A percentile compares a stretch with the other conserved stretches of the same genome.
Conservation (phyloP, 1,140 invertebrate species). For the Psilanteris sp. region DNA sequence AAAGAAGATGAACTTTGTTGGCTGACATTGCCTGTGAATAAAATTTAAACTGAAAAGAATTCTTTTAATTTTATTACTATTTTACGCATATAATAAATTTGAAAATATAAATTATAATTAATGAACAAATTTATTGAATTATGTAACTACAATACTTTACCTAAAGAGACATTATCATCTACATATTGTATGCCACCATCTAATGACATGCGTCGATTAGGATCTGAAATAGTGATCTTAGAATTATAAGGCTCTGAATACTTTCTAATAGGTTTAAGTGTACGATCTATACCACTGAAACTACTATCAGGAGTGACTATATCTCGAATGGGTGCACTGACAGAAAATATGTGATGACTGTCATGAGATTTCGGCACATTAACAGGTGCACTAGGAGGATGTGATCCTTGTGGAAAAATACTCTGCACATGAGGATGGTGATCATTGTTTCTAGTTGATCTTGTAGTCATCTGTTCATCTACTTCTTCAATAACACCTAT, state of each 20-base stretch:
- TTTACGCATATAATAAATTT: neutral
- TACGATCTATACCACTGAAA: neutral
- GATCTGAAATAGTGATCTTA: neutral
- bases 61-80: too few species aligned
- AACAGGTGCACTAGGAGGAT: constrained; percentile 73
- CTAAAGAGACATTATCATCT: constrained; percentile 29
- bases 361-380: constrained; percentile 68
- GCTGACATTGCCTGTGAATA: constrained; percentile 12
- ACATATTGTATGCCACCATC: constrained; percentile 20
- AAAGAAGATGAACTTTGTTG: constrained; percentile 22
- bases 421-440: constrained; percentile 77
- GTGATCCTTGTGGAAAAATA: constrained; percentile 77
- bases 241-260: constrained; percentile 24
- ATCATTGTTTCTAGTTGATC: constrained; percentile 83
- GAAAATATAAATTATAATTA: too few species aligned
- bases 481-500: constrained; percentile 90
- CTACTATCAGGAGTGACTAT: constrained; percentile 41
- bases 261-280: neutral
- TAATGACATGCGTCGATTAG: constrained; percentile 4
- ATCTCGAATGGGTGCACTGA: constrained; percentile 55
- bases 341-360: constrained; percentile 45
- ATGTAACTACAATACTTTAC: too few species aligned
- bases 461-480: constrained; percentile 89
- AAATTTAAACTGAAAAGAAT: too few species aligned
- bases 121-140: too few species aligned